Evolutionary conservation across 2,113 vertebrate species (phyloP).

Genomic region (Dromiciops gliroides): DNA sequence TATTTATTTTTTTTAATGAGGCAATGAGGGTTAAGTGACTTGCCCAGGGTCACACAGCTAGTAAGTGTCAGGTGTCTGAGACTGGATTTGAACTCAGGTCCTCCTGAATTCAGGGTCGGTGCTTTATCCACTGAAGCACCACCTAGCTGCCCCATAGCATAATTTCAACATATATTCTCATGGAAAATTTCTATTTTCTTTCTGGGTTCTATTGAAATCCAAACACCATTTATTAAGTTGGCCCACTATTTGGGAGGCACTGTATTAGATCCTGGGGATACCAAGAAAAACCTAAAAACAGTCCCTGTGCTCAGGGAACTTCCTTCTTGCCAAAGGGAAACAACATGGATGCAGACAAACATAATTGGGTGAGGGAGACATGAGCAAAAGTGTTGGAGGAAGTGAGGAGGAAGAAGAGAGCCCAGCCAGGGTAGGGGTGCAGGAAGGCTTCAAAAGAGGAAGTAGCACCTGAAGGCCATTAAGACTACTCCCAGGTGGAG

Average conservation of each 20-base stretch:
- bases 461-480: background rate
- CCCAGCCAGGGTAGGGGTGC: background rate
- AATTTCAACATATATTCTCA: background rate
- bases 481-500: background rate
- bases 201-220: background rate
- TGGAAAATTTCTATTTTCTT: background rate
- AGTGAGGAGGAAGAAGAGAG: background rate
- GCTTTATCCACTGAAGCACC: too few relatives aligned
- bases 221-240: background rate
- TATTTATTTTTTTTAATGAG: too few relatives aligned
- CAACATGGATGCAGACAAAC: too few relatives aligned
- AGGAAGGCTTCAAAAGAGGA: too few relatives aligned
- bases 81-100: too few relatives aligned
- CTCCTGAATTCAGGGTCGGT: too few relatives aligned
- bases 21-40: too few relatives aligned
- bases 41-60: too few relatives aligned
- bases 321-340: background rate
- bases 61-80: too few relatives aligned
- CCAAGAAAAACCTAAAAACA: background rate
- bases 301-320: background rate
- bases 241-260: background rate
- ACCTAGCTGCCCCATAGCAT: too few relatives aligned
- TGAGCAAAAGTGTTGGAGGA: background rate
- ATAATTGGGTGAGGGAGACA: background rate
- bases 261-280: background rate